phyloP scores from a whole-genome alignment of 2,113 vertebrate species.

The Datnioides undecimradiatus region DNA sequence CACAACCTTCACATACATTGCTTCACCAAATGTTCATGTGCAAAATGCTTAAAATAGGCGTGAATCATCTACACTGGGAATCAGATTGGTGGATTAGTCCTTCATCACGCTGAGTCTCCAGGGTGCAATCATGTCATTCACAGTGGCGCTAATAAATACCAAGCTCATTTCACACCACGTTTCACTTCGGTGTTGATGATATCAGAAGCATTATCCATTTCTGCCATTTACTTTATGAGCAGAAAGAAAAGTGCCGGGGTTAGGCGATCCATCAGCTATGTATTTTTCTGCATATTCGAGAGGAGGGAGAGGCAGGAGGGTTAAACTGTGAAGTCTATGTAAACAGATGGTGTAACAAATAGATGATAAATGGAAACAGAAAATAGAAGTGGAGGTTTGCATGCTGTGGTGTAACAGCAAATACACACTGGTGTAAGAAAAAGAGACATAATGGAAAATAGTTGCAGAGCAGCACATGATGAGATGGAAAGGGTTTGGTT shows the following conservation, averaged over 20 bases:
- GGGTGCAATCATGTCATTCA: slow-evolving; percentile 80
- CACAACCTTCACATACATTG: slow-evolving; percentile 30
- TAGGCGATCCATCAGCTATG: slow-evolving; percentile 53
- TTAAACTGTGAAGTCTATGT: slow-evolving; percentile 54
- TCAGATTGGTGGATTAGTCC: slow-evolving; percentile 71
- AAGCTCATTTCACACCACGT: slow-evolving; percentile 67
- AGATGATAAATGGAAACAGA: slow-evolving; percentile 56
- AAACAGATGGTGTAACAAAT: slow-evolving; percentile 72
- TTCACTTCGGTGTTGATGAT: slow-evolving; percentile 69
- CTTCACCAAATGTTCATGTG: slow-evolving; percentile 49
- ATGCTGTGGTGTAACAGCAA: background rate
- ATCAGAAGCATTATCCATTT: slow-evolving; percentile 60
- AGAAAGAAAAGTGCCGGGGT: slow-evolving; percentile 43
- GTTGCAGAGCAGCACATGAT: background rate
- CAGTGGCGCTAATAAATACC: slow-evolving; percentile 69
- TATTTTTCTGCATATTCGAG: slow-evolving; percentile 34
- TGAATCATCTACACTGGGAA: slow-evolving; percentile 61
- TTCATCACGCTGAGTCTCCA: slow-evolving; percentile 57
- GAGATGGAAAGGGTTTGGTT: slow-evolving; percentile 9
- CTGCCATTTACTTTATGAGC: slow-evolving; percentile 52
- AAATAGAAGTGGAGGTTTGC: slow-evolving; percentile 42
- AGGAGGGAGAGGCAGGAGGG: slow-evolving; percentile 25
- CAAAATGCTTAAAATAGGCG: slow-evolving; percentile 53
- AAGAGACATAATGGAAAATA: background rate
- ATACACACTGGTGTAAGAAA: background rate